These are phyloP conservation scores for Carabus problematicus DNA, from an alignment of 2,888 invertebrate species.

Conservation along the genomic window DNA sequence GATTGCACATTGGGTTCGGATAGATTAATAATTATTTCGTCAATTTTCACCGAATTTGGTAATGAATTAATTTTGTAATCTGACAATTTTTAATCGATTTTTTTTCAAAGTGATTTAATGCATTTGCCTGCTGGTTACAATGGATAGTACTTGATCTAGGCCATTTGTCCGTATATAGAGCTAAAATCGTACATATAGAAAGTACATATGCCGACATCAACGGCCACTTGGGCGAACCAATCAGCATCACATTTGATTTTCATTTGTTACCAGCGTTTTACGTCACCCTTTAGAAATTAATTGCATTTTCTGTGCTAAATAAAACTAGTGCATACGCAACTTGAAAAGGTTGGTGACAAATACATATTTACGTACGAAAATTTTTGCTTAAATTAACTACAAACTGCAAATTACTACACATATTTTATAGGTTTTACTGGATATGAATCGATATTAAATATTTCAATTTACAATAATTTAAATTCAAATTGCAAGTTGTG, in stretches of 20 bases:
- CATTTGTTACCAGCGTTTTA: conserved; percentile 34
- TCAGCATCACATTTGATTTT: conserved; percentile 2
- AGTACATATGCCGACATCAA: conserved; percentile 11
- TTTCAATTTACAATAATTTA: background rate
- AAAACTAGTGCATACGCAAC: too few species aligned
- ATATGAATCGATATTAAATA: background rate
- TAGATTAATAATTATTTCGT: too few species aligned
- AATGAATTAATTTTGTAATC: background rate
- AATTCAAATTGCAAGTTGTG: background rate
- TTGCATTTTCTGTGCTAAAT: conserved; percentile 4
- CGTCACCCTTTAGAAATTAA: conserved; percentile 29
- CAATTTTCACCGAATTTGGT: too few species aligned
- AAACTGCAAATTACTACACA: too few species aligned
- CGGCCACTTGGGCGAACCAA: background rate
- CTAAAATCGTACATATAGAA: conserved; percentile 31
- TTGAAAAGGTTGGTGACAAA: too few species aligned
- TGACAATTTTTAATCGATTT: background rate
- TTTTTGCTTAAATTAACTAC: too few species aligned
- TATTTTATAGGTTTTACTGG: too few species aligned
- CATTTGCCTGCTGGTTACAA: conserved; percentile 20
- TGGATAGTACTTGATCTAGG: conserved; percentile 39
- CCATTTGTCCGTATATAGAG: conserved; percentile 30
- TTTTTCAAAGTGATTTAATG: background rate
- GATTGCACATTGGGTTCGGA: too few species aligned
- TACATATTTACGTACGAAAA: background rate